Percentiles rank a stretch among this genome's conserved stretches.
Evolutionary conservation across 2,113 vertebrate species (phyloP).

Genomic region (Chiloscyllium plagiosum): DNA sequence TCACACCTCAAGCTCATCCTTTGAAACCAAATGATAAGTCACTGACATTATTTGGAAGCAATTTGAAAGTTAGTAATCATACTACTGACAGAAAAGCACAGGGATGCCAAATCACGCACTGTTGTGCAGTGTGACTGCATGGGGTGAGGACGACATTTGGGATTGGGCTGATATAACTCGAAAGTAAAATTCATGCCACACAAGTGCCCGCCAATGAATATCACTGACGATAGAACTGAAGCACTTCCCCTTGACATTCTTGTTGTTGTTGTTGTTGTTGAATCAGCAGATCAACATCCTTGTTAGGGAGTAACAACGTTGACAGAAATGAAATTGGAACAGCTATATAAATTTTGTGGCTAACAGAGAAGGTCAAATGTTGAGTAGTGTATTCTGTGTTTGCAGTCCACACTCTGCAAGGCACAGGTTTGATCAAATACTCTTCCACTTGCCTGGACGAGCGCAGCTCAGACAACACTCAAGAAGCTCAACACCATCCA

Average conservation of each 20-base stretch:
- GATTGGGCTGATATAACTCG: neutral
- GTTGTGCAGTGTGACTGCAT: neutral
- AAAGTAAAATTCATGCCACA: neutral
- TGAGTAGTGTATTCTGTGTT: neutral
- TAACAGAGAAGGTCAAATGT: neutral
- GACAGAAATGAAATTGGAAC: neutral
- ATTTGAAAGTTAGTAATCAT: neutral
- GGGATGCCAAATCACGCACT: neutral
- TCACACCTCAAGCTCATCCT: neutral
- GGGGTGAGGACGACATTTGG: neutral
- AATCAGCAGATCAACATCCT: neutral
- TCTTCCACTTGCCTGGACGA: neutral
- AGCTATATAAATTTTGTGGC: neutral
- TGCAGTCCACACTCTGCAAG: neutral
- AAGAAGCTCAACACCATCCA: neutral
- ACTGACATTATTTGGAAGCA: neutral
- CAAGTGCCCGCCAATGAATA: neutral
- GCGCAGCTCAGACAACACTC: neutral
- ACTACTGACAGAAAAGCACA: neutral
- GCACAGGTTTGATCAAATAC: neutral
- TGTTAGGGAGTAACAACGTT: neutral
- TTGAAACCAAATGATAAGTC: neutral
- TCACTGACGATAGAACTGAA: neutral
- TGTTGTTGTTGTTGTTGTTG: neutral
- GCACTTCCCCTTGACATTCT: neutral